A percentile compares a stretch with the other conserved stretches of the same genome.
Evolutionary conservation across 2,113 vertebrate species (phyloP).

Genomic region (Bubo scandiacus): DNA sequence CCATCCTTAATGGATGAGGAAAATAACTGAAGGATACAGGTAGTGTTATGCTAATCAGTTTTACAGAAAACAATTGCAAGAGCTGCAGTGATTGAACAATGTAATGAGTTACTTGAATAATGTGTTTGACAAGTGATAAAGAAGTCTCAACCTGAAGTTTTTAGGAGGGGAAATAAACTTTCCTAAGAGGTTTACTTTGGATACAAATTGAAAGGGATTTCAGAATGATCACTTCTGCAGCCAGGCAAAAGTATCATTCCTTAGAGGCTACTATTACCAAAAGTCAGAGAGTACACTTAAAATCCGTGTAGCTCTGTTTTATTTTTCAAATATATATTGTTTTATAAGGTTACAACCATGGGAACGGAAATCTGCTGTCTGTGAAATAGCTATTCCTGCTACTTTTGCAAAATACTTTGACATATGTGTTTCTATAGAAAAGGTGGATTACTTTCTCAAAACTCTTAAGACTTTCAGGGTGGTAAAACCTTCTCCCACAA

Average conservation of each 20-base stretch:
- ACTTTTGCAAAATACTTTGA: not conserved
- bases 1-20: not conserved
- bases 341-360: not conserved
- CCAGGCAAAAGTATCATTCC: not conserved
- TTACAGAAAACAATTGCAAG: not conserved
- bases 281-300: not conserved
- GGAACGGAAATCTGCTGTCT: not conserved
- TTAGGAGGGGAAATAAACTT: not conserved
- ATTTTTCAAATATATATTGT: not conserved
- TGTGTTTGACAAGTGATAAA: not conserved
- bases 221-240: not conserved
- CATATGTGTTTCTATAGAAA: not conserved
- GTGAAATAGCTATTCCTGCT: not conserved
- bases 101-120: not conserved
- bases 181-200: not conserved
- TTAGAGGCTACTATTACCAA: not conserved
- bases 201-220: not conserved
- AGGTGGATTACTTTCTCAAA: not conserved
- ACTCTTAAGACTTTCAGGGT: not conserved
- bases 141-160: not conserved
- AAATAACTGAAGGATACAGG: not conserved
- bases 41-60: not conserved
- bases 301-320: not conserved
- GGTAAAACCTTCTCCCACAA: not conserved
- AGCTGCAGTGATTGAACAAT: not conserved